Evolutionary conservation across 2,888 invertebrate species (phyloP), one percentile per base, ranked within the genome.

Genomic region (Dryadula phaetusa): DNA sequence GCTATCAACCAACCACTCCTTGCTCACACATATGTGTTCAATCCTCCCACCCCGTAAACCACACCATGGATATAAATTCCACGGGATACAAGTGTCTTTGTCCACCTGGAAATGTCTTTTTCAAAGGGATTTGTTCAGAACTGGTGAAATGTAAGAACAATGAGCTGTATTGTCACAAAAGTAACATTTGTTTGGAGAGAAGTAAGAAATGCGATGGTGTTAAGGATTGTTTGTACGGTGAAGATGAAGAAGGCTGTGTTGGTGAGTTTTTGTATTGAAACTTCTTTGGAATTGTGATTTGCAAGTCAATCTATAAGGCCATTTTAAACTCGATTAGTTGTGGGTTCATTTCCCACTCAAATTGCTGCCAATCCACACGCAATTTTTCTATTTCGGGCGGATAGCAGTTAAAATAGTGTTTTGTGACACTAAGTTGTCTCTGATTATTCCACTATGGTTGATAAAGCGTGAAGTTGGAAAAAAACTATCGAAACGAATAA

Each of bases 21-120:
- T 97, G 97, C 77, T 95, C 95, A 2, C 95, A 97, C 80, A 84
- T 97, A 10, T 97, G 97, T 78, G 93, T 96, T 2, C 93, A 95
- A 66, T 80, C 72, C 3, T 63, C 82, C 46, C 81, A 80, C 47
- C 56, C 53, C 4, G 74, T 74, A 7, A 72, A 75, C 22, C 67
- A 44, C 25, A 53, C 34, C 2, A 40, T 72, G 12, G 54, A 64
- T 37, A 64, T 62, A 54, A 70, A 66, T 40, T 67, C 64, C 61
- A 70, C 80, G 71, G 76, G 75, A 0, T 87, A 86, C 72, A 82
- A 83, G 5, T 95, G 94, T 69, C 78, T 94, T 0, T 98, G 98
- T 79, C 96, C 97, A 0, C 83, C 94, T 0, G 95, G 96, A 0
- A 86, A 96, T 12, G 74, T 81, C 1, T 86, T 96, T 12, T 76